Conservation (phyloP, 2,888 invertebrate species). For the Bedellia somnulentella region DNA sequence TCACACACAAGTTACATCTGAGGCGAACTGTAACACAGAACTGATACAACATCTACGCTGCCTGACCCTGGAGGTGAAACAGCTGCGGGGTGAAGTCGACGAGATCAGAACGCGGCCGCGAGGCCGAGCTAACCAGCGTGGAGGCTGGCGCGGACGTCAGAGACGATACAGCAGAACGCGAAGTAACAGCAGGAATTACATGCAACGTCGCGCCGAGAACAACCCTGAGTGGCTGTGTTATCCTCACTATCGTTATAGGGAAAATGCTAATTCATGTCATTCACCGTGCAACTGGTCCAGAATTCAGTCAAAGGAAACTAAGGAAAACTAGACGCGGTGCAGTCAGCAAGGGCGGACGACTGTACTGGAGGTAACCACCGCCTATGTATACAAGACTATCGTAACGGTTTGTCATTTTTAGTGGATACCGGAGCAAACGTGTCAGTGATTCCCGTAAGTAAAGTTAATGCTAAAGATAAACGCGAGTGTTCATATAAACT, state of each 20-base stretch:
- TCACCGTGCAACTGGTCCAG: slow-evolving; percentile 9
- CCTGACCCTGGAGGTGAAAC: neutral
- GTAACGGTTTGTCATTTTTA: slow-evolving; percentile 5
- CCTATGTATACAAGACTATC: slow-evolving; percentile 8
- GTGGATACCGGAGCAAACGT: neutral
- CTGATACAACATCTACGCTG: too few species aligned
- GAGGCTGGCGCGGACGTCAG: neutral
- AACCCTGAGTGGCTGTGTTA: slow-evolving; percentile 9
- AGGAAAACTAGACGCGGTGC: slow-evolving; percentile 8
- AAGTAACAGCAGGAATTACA: neutral
- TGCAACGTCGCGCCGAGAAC: neutral
- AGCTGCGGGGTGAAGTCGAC: slow-evolving; percentile 1
- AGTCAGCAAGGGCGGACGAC: slow-evolving; percentile 6
- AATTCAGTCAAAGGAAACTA: slow-evolving; percentile 2
- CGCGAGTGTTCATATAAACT: slow-evolving; percentile 1
- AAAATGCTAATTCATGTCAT: slow-evolving; percentile 6
- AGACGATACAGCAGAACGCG: neutral
- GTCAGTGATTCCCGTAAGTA: too few species aligned
- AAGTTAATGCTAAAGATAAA: neutral
- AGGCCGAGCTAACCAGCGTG: neutral
- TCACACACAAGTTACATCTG: neutral
- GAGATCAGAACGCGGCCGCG: neutral
- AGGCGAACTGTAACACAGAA: neutral
- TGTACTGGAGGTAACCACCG: slow-evolving; percentile 6
- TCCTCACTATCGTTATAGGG: slow-evolving; percentile 9